These are phyloP conservation scores for Nyleta sp. DNA, from an alignment of 2,888 invertebrate genomes.

Conservation along the genomic window DNA sequence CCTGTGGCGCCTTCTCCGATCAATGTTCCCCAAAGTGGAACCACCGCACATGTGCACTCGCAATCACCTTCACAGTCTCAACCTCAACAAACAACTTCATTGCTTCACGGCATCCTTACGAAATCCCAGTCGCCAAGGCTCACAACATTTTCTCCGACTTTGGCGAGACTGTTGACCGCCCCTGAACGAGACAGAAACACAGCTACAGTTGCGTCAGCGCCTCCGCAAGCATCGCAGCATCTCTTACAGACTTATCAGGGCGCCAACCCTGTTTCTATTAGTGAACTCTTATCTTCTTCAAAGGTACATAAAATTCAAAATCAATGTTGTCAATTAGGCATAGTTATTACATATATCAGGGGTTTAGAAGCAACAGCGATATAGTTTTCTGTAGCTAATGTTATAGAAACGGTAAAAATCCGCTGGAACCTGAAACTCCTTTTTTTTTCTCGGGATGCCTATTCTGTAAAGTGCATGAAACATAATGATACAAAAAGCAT, in stretches of 20 bases:
- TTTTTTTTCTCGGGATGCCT: no score
- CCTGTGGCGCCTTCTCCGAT: constrained; percentile 85
- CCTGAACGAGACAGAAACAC: constrained; percentile 81
- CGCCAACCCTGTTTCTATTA: constrained; percentile 82
- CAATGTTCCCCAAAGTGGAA: constrained; percentile 66
- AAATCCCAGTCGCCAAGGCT: constrained; percentile 84
- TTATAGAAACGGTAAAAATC: no score
- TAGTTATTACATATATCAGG: no score
- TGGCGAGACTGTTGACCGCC: constrained; percentile 91
- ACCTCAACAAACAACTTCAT: constrained; percentile 85
- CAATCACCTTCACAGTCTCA: constrained; percentile 73
- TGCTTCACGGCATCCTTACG: constrained; percentile 90
- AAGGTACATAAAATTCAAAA: constrained; percentile 74
- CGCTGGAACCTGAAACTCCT: no score
- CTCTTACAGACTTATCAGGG: constrained; percentile 79
- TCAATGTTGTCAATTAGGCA: no score
- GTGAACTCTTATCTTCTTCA: constrained; percentile 83
- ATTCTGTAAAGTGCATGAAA: no score
- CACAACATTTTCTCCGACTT: constrained; percentile 90
- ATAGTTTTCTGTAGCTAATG: no score
- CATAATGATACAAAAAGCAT: no score
- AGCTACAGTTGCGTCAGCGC: constrained; percentile 72
- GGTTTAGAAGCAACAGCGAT: no score
- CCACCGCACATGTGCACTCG: constrained; percentile 58
- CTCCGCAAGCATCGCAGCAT: constrained; percentile 76